Evolutionary conservation across 64 coral and sea anemone genomes (phyloP).

Genomic region (Montipora cactus): DNA sequence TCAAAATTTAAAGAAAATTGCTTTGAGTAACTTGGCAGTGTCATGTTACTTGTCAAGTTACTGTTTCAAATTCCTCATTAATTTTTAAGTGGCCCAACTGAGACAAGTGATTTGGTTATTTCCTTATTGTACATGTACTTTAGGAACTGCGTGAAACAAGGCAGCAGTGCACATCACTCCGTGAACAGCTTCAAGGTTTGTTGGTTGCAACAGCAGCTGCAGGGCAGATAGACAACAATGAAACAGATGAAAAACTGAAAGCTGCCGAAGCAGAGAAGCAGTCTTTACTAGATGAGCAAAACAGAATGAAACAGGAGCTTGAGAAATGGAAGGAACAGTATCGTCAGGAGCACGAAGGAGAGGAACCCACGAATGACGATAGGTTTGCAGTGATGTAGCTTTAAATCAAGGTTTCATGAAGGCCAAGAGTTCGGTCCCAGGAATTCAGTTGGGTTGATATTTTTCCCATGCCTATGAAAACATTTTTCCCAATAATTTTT

Average conservation of each 20-base stretch:
- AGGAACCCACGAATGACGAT: slow-evolving; percentile 72
- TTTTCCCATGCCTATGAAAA: too few relatives aligned
- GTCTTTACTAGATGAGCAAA: slow-evolving; percentile 59
- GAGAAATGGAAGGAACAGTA: slow-evolving; percentile 85
- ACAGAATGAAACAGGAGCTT: slow-evolving; percentile 86
- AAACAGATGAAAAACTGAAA: slow-evolving; percentile 90
- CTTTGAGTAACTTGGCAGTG: background rate
- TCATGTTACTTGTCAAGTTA: too few relatives aligned
- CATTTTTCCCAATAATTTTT: too few relatives aligned
- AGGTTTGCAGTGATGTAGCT: slow-evolving; percentile 24
- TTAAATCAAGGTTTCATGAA: background rate
- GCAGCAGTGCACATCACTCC: slow-evolving; percentile 77
- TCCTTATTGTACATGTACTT: background rate
- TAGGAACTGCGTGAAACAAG: slow-evolving; percentile 89
- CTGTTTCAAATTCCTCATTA: too few relatives aligned
- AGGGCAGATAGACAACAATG: slow-evolving; percentile 74
- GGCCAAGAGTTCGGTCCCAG: too few relatives aligned
- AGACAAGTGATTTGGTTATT: too few relatives aligned
- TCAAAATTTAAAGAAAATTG: background rate
- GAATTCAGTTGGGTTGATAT: too few relatives aligned
- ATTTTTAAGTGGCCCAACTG: too few relatives aligned
- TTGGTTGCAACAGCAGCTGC: slow-evolving; percentile 69
- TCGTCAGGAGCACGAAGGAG: slow-evolving; percentile 75
- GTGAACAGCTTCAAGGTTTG: slow-evolving; percentile 85
- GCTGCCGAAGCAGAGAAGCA: slow-evolving; percentile 92